Evolutionary conservation across 2,797 vertebrate genomes (phyloP), one percentile per base, ranked within the genome.

Genomic region (Lithobates pipiens): DNA sequence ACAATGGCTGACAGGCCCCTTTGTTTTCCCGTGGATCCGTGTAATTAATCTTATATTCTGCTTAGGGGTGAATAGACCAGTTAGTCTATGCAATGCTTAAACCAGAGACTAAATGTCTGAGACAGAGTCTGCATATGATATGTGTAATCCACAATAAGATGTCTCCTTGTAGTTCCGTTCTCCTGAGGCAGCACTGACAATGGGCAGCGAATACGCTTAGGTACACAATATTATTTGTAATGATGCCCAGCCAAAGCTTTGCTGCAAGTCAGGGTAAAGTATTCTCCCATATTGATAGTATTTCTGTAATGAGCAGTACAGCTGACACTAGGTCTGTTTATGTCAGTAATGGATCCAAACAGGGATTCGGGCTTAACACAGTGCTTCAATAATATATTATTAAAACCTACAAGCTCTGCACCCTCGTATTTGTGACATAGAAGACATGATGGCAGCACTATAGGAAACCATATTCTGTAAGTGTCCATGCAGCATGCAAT

Each of bases 11-110:
- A 36, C 72, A 83, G 42, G 44, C 67, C 73, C 32, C 29, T 70
- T 83, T 83, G 73, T 77, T 69, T 77, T 61, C 70, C 61, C 23
- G 80, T 69, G 80, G 50, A 39, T 82, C 50, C 61, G 34, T 46
- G 36, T 57, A 71, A 80, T 86, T 70, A 82, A 86, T 86, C 85
- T 63, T 77, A 69, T 69, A 82, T 82, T 82, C 67, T 82, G 73
- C 85, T 68, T 21, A 44, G 61, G 70, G 78, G 77, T 67, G 65
- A 81, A 85, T 39, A 81, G 71, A 80, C 57, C 77, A 85, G 61
- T 61, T 80, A 75, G 68, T 68, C 75, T 72, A 84, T 71, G 74
- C 25, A 76, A 83, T 83, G 72, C 50, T 42, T 61, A 1, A 54
- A n/a, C 63, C 76, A 77, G 39, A 39, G 39, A 39, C 36, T 39